phyloP scores from a whole-genome alignment of 2,888 invertebrate genomes.

The Schrankia costaestrigalis region DNA sequence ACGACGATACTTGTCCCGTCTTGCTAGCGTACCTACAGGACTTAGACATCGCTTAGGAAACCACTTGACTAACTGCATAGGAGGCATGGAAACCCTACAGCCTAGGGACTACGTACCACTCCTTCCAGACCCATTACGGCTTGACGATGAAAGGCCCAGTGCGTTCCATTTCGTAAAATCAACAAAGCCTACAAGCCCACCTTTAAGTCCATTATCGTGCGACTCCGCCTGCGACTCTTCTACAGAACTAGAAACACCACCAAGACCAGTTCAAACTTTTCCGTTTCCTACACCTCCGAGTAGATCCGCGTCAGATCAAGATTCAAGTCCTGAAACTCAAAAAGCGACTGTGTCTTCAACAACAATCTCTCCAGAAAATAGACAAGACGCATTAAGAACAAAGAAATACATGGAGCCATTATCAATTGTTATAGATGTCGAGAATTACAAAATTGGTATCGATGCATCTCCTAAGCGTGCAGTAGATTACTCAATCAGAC shows the following conservation, averaged over 20 bases:
- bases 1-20: slow-evolving; percentile 83
- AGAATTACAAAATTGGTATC: slow-evolving; percentile 73
- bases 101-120: slow-evolving; percentile 75
- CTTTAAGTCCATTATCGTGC: slow-evolving; percentile 86
- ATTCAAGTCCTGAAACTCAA: slow-evolving; percentile 74
- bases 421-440: slow-evolving; percentile 73
- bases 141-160: slow-evolving; percentile 70
- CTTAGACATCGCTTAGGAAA: slow-evolving; percentile 83
- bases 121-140: slow-evolving; percentile 75
- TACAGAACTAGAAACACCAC: slow-evolving; percentile 76
- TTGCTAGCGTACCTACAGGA: slow-evolving; percentile 82
- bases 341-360: slow-evolving; percentile 78
- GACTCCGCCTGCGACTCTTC: slow-evolving; percentile 84
- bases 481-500: slow-evolving; percentile 69
- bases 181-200: slow-evolving; percentile 82
- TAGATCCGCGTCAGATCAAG: slow-evolving; percentile 78
- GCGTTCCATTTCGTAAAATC: slow-evolving; percentile 69
- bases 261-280: slow-evolving; percentile 63
- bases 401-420: slow-evolving; percentile 71
- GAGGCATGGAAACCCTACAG: slow-evolving; percentile 70
- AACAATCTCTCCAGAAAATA: slow-evolving; percentile 71
- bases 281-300: slow-evolving; percentile 82
- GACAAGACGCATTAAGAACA: slow-evolving; percentile 54
- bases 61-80: slow-evolving; percentile 84
- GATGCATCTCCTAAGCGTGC: slow-evolving; percentile 74